These are phyloP conservation scores for Pseudorhiza aurosa DNA, from an alignment of 30 jellyfish, hydroid and myxozoan genomes.

Conservation along the genomic window DNA sequence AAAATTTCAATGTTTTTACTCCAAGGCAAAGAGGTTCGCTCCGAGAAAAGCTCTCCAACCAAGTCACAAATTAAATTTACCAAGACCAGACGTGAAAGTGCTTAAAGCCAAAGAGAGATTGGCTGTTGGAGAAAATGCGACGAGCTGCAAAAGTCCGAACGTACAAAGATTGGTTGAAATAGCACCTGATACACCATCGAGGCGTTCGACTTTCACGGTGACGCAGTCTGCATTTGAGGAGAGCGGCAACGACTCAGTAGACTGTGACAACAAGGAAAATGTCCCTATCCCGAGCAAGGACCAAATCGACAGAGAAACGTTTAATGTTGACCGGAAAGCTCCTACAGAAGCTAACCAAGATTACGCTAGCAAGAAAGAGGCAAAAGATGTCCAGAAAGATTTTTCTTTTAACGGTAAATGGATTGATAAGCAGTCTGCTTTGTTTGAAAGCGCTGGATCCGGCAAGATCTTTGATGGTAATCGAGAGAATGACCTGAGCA, in stretches of 20 bases:
- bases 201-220: conserved; percentile 77
- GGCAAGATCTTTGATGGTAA: background rate
- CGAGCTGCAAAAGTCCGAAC: conserved; percentile 19
- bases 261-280: conserved; percentile 22
- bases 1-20: too few relatives aligned
- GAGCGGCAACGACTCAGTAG: background rate
- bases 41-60: conserved; percentile 29
- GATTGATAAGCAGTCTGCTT: background rate
- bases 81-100: background rate
- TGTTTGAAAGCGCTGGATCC: too few relatives aligned
- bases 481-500: background rate
- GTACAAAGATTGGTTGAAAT: conserved; percentile 38
- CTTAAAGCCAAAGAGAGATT: background rate
- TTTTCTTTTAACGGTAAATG: background rate
- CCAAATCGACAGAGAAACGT: background rate
- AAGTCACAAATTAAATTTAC: conserved; percentile 15
- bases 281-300: background rate
- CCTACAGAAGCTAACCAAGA: background rate
- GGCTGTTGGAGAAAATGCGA: background rate
- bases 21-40: conserved; percentile 7
- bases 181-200: conserved; percentile 76
- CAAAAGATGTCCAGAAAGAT: background rate
- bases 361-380: background rate
- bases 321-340: background rate
- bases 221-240: background rate